These are phyloP conservation scores for Crenuchus spilurus DNA, from an alignment of 2,797 vertebrate species.

Conservation along the genomic window DNA sequence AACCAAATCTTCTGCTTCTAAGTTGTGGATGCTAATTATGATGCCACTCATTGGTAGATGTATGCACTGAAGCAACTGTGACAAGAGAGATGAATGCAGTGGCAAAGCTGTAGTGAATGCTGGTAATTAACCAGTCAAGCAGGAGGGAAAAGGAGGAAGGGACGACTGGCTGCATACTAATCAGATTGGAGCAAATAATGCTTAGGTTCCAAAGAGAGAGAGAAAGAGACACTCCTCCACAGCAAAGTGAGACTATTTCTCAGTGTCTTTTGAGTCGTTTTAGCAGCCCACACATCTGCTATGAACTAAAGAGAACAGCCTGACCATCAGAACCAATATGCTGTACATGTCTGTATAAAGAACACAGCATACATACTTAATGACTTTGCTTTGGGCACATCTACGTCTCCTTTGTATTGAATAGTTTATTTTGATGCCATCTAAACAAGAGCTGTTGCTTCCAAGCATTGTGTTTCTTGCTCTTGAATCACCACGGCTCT, in stretches of 20 bases:
- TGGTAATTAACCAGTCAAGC: constrained; percentile 71
- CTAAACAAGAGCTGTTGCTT: not conserved
- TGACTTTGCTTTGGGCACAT: not conserved
- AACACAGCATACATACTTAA: not conserved
- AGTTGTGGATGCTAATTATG: constrained; percentile 52
- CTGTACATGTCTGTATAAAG: not conserved
- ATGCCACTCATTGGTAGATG: constrained; percentile 60
- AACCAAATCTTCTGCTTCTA: constrained; percentile 33
- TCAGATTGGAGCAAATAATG: constrained; percentile 49
- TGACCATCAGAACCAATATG: not conserved
- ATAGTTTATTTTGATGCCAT: not conserved
- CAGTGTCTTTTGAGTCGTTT: not conserved
- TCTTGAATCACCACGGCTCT: constrained; percentile 1
- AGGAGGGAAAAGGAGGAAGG: constrained; percentile 56
- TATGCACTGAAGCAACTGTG: constrained; percentile 54
- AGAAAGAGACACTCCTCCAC: constrained; percentile 1
- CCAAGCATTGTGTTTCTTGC: not conserved
- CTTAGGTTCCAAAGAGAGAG: constrained; percentile 30
- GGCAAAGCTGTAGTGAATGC: constrained; percentile 65
- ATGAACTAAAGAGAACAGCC: not conserved
- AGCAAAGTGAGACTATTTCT: constrained; percentile 1
- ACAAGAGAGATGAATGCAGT: constrained; percentile 64
- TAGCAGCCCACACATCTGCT: not conserved
- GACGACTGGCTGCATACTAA: constrained; percentile 66
- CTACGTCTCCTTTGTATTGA: not conserved